Conservation (phyloP, 1,140 invertebrate species). For the Pseudomyrmex flavicornis region DNA sequence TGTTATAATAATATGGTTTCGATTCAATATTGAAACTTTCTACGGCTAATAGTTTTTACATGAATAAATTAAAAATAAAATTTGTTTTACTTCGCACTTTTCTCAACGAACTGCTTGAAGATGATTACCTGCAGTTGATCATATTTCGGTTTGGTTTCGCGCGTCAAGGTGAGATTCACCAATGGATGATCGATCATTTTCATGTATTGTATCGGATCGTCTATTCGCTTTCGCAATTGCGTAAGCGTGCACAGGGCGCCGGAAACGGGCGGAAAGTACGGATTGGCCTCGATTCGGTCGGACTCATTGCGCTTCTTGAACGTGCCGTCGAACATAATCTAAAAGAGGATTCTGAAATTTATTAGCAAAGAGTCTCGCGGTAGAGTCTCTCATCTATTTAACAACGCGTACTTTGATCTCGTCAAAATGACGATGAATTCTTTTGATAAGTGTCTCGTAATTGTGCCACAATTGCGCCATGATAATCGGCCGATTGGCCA, state of each 20-base stretch:
- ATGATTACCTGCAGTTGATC: conserved; percentile 73
- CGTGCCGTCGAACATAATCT: conserved; percentile 78
- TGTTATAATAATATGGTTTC: no score
- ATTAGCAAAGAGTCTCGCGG: not conserved
- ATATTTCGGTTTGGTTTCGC: conserved; percentile 70
- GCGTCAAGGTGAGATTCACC: conserved; percentile 60
- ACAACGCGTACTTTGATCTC: conserved; percentile 85
- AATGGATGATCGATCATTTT: conserved; percentile 77
- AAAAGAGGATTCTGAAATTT: not conserved
- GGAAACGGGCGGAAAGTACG: conserved; percentile 90
- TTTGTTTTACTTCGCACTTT: not conserved
- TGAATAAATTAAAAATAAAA: no score
- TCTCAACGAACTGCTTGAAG: not conserved
- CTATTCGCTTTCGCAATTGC: conserved; percentile 88
- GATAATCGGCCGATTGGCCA: conserved; percentile 90
- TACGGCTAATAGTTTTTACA: no score
- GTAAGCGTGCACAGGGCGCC: conserved; percentile 90
- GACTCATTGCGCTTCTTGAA: conserved; percentile 81
- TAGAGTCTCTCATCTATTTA: not conserved
- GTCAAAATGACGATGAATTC: conserved; percentile 89
- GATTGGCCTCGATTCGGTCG: conserved; percentile 86
- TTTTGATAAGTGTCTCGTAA: conserved; percentile 86
- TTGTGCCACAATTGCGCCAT: conserved; percentile 88
- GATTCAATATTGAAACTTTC: no score
- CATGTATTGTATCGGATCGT: conserved; percentile 86